Conservation (phyloP, 1,140 invertebrate species). For the Zophobas morio region DNA sequence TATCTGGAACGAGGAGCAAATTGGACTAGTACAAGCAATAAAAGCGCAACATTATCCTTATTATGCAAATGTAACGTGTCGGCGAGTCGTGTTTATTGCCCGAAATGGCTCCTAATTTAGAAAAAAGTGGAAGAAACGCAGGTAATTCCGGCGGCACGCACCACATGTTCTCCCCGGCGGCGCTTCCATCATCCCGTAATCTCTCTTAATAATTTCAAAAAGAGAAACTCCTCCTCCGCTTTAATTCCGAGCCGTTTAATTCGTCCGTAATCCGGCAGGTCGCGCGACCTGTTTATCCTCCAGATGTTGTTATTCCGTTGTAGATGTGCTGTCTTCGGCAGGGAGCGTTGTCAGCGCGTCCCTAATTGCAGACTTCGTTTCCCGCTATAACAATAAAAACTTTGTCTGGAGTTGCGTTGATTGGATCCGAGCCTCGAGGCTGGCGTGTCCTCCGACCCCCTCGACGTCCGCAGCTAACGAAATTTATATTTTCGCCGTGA, state of each 20-base stretch:
- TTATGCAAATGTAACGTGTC: slow-evolving; percentile 19
- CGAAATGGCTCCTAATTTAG: slow-evolving; percentile 17
- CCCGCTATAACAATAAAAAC: slow-evolving; percentile 54
- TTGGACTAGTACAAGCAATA: slow-evolving; percentile 12
- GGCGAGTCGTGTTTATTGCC: slow-evolving; percentile 22
- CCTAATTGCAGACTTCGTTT: slow-evolving; percentile 55
- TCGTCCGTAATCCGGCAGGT: slow-evolving; percentile 15
- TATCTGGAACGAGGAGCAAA: slow-evolving; percentile 7
- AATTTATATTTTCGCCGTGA: slow-evolving; percentile 36
- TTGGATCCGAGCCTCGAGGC: slow-evolving; percentile 44
- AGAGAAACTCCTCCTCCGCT: slow-evolving; percentile 4
- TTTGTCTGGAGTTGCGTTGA: slow-evolving; percentile 52
- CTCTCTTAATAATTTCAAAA: slow-evolving; percentile 7
- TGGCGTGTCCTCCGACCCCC: slow-evolving; percentile 4
- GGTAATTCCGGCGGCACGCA: slow-evolving; percentile 1
- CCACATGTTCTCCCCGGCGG: background rate
- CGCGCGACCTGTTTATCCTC: slow-evolving; percentile 21
- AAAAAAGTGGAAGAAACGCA: slow-evolving; percentile 11
- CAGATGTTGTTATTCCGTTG: slow-evolving; percentile 38
- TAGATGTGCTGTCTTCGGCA: slow-evolving; percentile 39
- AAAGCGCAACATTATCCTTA: slow-evolving; percentile 3
- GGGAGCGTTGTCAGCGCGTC: slow-evolving; percentile 50
- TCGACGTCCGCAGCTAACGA: slow-evolving; percentile 8
- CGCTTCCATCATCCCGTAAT: slow-evolving; percentile 9
- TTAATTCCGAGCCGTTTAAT: slow-evolving; percentile 6